Evolutionary conservation across 2,113 vertebrate species (phyloP), one percentile per base, ranked within the genome.

Genomic region (Sclerurus mexicanus): DNA sequence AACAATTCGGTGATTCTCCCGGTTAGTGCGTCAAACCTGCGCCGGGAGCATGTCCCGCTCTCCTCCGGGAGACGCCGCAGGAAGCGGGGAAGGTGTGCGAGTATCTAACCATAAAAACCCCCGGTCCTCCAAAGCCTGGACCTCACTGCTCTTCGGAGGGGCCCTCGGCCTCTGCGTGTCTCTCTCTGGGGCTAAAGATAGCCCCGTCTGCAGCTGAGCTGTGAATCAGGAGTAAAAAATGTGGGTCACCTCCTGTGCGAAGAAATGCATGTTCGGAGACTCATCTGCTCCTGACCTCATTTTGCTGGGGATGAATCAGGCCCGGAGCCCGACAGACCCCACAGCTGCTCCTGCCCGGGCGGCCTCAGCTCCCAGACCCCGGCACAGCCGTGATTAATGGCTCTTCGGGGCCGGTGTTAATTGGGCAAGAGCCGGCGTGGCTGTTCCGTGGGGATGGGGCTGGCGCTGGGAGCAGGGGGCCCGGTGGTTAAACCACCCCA

Each of bases 141-240:
- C 73, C 89, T 82, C 27, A 52, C 7, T 10, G 69, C 69, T 75
- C 75, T 19, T 80, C 77, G 4, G 64, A 96, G 92, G 86, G 95
- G 95, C 88, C 93, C 88, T 85, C 35, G 15, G 87, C 84, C 90
- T 93, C 82, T 89, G 52, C 4, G 11, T 3, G 6, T 66, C 83
- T 85, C 84, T 89, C 94, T 75, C 91, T 81, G 85, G 92, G 94
- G 81, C 95, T 94, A 95, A 95, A 93, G 87, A 93, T 90, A 92
- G 94, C 73, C 42, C 52, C 68, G 85, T 63, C 72, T 85, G 87
- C 95, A 95, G 97, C 97, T 96, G 97, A 97, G 95, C 87, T 6
- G 87, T 97, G 97, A 97, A 96, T 97, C 96, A 96, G 96, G 87
- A 75, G 90, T 91, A 89, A 94, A 96, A 95, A 95, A 97, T 96